A percentile compares a stretch with the other conserved stretches of the same genome.
Conservation (phyloP, 2,797 vertebrate genomes). For the Florisuga fusca region DNA sequence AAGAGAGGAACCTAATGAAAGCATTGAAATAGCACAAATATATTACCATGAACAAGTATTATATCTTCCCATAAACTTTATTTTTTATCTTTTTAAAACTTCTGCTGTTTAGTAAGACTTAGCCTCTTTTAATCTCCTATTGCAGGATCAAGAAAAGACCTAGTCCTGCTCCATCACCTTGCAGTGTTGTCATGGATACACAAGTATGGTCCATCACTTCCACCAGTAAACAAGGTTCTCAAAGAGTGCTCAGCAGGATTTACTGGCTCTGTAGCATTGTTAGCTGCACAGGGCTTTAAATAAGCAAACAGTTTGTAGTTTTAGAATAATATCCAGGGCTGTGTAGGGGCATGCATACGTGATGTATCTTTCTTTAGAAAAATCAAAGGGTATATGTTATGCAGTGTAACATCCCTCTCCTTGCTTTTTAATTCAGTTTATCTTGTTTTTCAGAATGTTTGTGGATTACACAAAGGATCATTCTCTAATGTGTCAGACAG, state of each 20-base stretch:
- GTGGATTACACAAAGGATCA: background rate
- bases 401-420: background rate
- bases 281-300: conserved; percentile 44
- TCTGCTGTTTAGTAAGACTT: conserved; percentile 69
- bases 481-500: background rate
- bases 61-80: conserved; percentile 33
- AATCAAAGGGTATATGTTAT: background rate
- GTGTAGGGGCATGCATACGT: background rate
- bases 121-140: conserved; percentile 71
- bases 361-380: background rate
- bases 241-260: conserved; percentile 78
- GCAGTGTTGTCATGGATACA: conserved; percentile 90
- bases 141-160: conserved; percentile 77
- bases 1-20: background rate
- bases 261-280: conserved; percentile 41
- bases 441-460: background rate
- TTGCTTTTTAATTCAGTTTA: background rate
- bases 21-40: conserved; percentile 27
- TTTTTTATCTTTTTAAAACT: conserved; percentile 66
- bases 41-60: background rate
- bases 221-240: conserved; percentile 82
- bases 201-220: conserved; percentile 80
- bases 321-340: conserved; percentile 33
- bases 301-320: conserved; percentile 47
- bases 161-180: conserved; percentile 78